Evolutionary conservation across 2,113 vertebrate genomes (phyloP).

Genomic region (Turnix velox): DNA sequence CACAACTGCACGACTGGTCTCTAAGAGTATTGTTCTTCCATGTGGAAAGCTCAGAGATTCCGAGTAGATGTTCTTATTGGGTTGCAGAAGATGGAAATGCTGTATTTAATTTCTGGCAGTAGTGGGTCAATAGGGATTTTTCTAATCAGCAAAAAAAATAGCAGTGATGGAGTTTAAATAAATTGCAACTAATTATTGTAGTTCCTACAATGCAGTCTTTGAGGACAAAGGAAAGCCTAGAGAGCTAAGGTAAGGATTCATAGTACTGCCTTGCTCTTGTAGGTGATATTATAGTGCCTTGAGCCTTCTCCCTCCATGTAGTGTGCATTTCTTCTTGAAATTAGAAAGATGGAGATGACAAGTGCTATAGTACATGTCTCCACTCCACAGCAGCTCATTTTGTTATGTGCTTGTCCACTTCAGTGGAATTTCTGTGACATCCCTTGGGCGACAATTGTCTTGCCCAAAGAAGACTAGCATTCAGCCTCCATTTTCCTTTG

Average conservation of each 20-base stretch:
- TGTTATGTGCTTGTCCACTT: not conserved
- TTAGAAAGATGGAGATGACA: not conserved
- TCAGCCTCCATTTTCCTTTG: not conserved
- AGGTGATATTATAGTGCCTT: not conserved
- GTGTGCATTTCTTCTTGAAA: not conserved
- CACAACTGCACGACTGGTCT: not conserved
- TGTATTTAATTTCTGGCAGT: not conserved
- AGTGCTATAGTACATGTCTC: not conserved
- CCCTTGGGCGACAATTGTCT: not conserved
- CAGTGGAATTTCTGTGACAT: not conserved
- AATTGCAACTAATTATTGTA: not conserved
- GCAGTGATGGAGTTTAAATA: not conserved
- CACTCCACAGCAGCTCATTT: not conserved
- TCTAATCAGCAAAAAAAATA: not conserved
- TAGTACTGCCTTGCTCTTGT: not conserved
- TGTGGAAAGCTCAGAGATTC: not conserved
- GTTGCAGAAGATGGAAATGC: not conserved
- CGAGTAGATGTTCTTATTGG: not conserved
- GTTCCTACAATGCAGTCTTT: not conserved
- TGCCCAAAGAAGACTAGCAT: not conserved
- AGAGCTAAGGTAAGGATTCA: not conserved
- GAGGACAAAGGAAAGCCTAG: not conserved
- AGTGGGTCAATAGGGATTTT: not conserved
- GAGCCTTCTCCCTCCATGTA: not conserved
- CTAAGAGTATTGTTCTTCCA: conserved; percentile 21